Conservation (phyloP, 2,888 invertebrate species). For the Sminthurinus aureus region DNA sequence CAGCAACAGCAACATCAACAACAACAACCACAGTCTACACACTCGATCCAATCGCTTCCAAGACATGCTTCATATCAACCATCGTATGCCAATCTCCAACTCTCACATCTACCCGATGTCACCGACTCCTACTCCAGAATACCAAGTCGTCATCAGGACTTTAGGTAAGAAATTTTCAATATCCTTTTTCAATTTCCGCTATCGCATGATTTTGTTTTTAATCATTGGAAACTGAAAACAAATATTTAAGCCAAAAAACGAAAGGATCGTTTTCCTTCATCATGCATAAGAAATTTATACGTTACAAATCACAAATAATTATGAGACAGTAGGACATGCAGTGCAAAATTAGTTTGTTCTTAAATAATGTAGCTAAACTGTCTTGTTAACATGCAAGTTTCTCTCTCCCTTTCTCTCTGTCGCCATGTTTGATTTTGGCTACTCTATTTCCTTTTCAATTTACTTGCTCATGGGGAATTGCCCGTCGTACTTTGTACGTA, state of each 20-base stretch:
- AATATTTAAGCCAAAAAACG: no score
- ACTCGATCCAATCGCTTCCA: constrained; percentile 59
- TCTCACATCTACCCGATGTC: constrained; percentile 56
- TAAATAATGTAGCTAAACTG: neutral
- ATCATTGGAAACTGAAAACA: no score
- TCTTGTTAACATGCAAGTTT: neutral
- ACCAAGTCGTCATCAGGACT: constrained; percentile 53
- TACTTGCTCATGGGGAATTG: neutral
- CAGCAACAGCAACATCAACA: neutral
- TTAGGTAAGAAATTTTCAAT: constrained; percentile 46
- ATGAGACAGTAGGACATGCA: no score
- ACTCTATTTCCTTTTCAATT: neutral
- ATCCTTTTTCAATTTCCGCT: no score
- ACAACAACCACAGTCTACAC: constrained; percentile 6
- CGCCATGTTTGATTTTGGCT: neutral
- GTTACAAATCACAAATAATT: no score
- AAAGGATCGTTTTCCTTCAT: no score
- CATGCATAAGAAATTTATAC: no score
- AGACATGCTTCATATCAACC: constrained; percentile 58
- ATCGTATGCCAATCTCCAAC: constrained; percentile 58
- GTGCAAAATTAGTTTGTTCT: neutral
- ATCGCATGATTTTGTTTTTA: no score
- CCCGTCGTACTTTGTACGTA: no score
- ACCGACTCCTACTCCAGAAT: constrained; percentile 54
- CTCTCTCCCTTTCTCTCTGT: neutral